Evolutionary conservation across 1,140 invertebrate species (phyloP).

Genomic region (Himalopsyche phryganea): DNA sequence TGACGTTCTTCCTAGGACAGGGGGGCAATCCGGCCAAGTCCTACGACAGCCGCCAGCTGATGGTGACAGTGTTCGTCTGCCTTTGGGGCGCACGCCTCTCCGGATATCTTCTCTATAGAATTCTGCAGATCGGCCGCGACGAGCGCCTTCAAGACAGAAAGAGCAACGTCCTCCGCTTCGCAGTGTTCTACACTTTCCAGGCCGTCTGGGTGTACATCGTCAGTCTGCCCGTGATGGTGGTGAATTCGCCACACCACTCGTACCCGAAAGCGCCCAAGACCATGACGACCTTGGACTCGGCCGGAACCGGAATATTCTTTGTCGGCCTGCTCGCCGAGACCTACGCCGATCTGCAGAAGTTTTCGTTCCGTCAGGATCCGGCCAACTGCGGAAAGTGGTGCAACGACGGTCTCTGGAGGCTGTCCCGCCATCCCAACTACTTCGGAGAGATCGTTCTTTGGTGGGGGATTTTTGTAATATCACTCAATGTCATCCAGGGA

Average conservation of each 20-base stretch:
- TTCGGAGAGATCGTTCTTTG: constrained; percentile 92
- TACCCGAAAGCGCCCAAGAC: constrained; percentile 73
- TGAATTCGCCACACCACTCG: constrained; percentile 81
- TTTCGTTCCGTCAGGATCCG: constrained; percentile 81
- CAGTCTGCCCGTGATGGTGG: constrained; percentile 86
- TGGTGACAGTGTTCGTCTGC: constrained; percentile 83
- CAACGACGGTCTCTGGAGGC: constrained; percentile 83
- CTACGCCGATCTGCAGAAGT: constrained; percentile 88
- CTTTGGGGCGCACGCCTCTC: constrained; percentile 82
- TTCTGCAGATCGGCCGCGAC: constrained; percentile 84
- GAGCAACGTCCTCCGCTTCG: constrained; percentile 81
- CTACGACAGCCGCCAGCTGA: constrained; percentile 80
- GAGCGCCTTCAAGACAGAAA: constrained; percentile 86
- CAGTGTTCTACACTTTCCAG: constrained; percentile 91
- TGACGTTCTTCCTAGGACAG: constrained; percentile 84
- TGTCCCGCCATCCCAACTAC: constrained; percentile 92
- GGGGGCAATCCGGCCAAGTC: constrained; percentile 65
- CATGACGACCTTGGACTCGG: constrained; percentile 79
- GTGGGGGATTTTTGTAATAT: constrained; percentile 91
- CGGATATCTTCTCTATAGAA: constrained; percentile 81
- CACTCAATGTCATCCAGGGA: constrained; percentile 78
- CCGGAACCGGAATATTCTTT: constrained; percentile 78
- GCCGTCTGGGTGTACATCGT: constrained; percentile 91
- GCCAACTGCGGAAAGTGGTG: constrained; percentile 87
- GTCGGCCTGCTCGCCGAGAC: constrained; percentile 83